A percentile compares a stretch with the other conserved stretches of the same genome.
These are phyloP conservation scores for Cassiopea xamachana DNA, from an alignment of 30 jellyfish, hydroid and myxozoan species.

Conservation along the genomic window DNA sequence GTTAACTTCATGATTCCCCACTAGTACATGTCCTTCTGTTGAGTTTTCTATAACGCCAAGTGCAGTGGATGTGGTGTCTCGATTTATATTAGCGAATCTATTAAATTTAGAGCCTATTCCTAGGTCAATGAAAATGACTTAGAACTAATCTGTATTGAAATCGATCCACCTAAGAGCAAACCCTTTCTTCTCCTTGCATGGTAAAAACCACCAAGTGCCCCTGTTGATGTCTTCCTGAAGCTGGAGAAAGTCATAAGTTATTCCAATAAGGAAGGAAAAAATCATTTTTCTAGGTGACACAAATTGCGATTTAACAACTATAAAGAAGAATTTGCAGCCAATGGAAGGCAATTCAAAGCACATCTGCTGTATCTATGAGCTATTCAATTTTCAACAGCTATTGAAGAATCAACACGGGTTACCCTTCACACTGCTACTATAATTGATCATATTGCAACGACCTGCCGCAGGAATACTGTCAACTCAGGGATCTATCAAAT, in stretches of 20 bases:
- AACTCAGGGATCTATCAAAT: neutral
- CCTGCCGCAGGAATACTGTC: neutral
- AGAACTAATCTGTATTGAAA: neutral
- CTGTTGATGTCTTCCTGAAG: neutral
- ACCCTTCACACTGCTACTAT: conserved; percentile 10
- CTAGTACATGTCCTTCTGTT: too few species aligned
- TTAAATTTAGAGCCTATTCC: neutral
- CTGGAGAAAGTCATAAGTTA: neutral
- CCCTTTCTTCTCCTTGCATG: neutral
- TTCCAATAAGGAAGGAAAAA: neutral
- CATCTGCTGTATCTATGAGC: conserved; percentile 22
- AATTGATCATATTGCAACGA: neutral
- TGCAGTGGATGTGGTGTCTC: neutral
- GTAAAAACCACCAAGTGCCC: neutral
- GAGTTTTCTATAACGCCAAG: too few species aligned
- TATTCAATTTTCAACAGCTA: conserved; percentile 31
- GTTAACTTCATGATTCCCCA: too few species aligned
- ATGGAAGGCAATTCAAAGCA: neutral
- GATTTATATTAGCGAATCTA: too few species aligned
- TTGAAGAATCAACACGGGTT: conserved; percentile 10
- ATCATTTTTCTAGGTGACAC: conserved; percentile 1
- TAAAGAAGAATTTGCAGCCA: neutral
- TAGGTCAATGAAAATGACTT: neutral
- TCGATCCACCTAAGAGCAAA: neutral
- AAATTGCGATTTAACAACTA: neutral